A percentile compares a stretch with the other conserved stretches of the same genome.
These are phyloP conservation scores for Parasteatoda tepidariorum DNA, from an alignment of 1,140 invertebrate genomes.

Conservation along the genomic window DNA sequence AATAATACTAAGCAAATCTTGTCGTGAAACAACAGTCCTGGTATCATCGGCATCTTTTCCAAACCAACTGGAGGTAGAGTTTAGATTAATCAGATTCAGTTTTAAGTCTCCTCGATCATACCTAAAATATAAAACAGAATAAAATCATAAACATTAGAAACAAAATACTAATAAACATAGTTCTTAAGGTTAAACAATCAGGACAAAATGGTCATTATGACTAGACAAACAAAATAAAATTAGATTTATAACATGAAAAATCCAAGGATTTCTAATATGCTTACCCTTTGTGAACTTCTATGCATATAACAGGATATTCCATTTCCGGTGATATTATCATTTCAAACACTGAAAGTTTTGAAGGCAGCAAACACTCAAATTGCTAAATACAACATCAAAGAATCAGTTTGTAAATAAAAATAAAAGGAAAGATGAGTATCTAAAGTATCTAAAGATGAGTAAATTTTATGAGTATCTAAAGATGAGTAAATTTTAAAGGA, in stretches of 20 bases:
- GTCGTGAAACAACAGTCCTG: conserved; percentile 84
- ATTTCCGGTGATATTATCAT: conserved; percentile 96
- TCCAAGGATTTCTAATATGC: too few species aligned
- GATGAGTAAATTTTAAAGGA: too few species aligned
- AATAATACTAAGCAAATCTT: conserved; percentile 82
- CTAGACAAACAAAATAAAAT: too few species aligned
- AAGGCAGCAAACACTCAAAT: conserved; percentile 84
- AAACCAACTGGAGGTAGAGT: conserved; percentile 89
- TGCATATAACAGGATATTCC: conserved; percentile 95
- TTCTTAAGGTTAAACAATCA: too few species aligned
- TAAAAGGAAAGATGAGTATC: too few species aligned
- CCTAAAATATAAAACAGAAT: conserved; percentile 14
- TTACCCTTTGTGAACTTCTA: conserved; percentile 85
- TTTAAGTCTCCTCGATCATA: conserved; percentile 78
- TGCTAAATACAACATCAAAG: conserved; percentile 68
- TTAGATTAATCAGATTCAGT: conserved; percentile 93
- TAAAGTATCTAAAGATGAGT: too few species aligned
- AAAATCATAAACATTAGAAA: too few species aligned
- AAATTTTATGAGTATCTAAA: too few species aligned
- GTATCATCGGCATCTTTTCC: conserved; percentile 79
- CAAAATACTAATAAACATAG: too few species aligned
- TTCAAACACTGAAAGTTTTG: conserved; percentile 88
- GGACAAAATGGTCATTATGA: too few species aligned
- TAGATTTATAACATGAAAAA: too few species aligned
- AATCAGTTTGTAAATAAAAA: too few species aligned